Evolutionary conservation across 2,797 vertebrate species (phyloP), one percentile per base, ranked within the genome.

Genomic region (Paguma larvata): DNA sequence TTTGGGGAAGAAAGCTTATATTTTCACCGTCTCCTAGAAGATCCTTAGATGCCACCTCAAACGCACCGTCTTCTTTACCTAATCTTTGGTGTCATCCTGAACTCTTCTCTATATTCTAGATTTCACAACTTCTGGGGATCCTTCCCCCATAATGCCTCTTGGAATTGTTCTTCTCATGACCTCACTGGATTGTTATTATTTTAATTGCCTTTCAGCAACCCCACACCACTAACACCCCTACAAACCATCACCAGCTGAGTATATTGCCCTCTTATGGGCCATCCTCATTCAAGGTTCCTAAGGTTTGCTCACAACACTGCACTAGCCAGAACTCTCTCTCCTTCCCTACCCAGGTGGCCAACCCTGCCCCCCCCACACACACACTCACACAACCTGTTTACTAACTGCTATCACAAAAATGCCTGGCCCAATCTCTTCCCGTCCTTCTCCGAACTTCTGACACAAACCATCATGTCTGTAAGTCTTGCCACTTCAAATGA

Each of bases 171-270:
- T 90, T 95, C 48, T 41, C 27, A 8, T 93, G 89, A 86, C 51
- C n/a, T 93, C 68, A 82, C 1, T 82, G 41, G 21, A 92, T 21
- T 79, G 41, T 85, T 89, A 91, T 73, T 89, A 85, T 92, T 96
- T 85, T 91, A 89, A 89, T n/a, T 94, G 53, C 34, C 62, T 96
- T 67, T 78, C 87, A 62, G 32, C 38, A 70, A 59, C n/a, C n/a
- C 65, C 75, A 70, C 3, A 46, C 32, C n/a, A 70, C 38, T 41
- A 72, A 67, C 12, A 19, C 51, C 48, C 5, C n/a, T 1, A 73
- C 18, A 80, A 7, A 79, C n/a, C 16, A 91, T 2, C 6, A 5
- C 30, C 85, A n/a, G 30, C 3, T 13, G 25, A 30, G 7, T 32
- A 18, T 6, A 21, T 3, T 53, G 30, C 72, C 56, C 7, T 95